Evolutionary conservation across 2,888 invertebrate genomes (phyloP).

Genomic region (Callosobruchus maculatus): DNA sequence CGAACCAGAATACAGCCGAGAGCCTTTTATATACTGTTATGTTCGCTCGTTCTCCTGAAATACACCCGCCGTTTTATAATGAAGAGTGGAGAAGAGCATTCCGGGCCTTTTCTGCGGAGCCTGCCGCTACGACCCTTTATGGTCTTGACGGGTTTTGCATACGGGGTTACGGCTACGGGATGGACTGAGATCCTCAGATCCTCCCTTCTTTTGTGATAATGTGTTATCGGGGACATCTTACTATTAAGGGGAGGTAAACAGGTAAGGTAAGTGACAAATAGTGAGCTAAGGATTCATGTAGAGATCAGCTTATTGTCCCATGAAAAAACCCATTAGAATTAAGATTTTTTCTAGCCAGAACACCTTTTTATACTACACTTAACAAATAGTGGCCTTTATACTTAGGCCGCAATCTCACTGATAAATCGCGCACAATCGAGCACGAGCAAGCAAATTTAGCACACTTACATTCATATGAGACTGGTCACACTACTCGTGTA

Average conservation of each 20-base stretch:
- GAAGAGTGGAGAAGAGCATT: constrained; percentile 44
- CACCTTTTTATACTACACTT: too few species aligned
- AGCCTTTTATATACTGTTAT: constrained; percentile 40
- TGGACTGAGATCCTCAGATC: not conserved
- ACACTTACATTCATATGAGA: too few species aligned
- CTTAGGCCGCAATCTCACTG: too few species aligned
- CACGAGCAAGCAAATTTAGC: too few species aligned
- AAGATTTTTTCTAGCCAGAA: too few species aligned
- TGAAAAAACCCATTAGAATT: too few species aligned
- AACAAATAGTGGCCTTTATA: too few species aligned
- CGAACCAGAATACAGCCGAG: constrained; percentile 25
- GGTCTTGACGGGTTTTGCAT: not conserved
- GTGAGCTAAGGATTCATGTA: too few species aligned
- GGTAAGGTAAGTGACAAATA: too few species aligned
- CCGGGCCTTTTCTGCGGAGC: constrained; percentile 26
- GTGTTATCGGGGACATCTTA: not conserved
- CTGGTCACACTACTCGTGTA: too few species aligned
- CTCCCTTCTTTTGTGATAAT: not conserved
- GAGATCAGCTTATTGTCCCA: too few species aligned
- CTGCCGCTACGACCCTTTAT: not conserved
- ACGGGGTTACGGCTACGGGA: not conserved
- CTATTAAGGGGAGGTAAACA: not conserved
- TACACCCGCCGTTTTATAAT: constrained; percentile 43
- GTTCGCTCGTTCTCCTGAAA: constrained; percentile 41
- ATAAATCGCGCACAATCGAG: too few species aligned